Conservation (phyloP, 2,797 vertebrate species). For the Sebastes trivittatus region DNA sequence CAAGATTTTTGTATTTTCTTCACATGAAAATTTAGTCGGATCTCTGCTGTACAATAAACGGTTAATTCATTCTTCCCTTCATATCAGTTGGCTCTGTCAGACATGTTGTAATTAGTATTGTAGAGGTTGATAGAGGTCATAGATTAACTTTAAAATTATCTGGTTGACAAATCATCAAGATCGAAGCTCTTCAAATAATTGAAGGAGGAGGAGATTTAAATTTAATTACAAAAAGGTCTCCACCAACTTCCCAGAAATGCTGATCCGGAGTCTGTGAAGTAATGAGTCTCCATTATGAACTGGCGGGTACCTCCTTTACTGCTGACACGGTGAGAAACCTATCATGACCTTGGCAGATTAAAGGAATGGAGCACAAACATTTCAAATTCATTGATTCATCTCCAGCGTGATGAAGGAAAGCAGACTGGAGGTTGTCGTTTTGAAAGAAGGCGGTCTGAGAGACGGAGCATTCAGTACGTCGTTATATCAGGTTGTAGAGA, state of each 20-base stretch:
- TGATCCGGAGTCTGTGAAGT: slow-evolving; percentile 47
- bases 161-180: slow-evolving; percentile 5
- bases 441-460: not conserved
- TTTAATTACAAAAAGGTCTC: slow-evolving; percentile 39
- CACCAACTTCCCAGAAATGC: slow-evolving; percentile 34
- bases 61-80: not conserved
- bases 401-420: slow-evolving; percentile 28
- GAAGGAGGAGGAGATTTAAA: slow-evolving; percentile 42
- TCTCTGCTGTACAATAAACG: not conserved
- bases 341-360: slow-evolving; percentile 57
- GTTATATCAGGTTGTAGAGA: not conserved
- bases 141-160: slow-evolving; percentile 19
- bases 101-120: not conserved
- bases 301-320: slow-evolving; percentile 26
- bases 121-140: not conserved
- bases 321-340: slow-evolving; percentile 53
- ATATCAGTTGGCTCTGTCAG: not conserved
- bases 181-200: slow-evolving; percentile 20
- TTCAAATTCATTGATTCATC: slow-evolving; percentile 41
- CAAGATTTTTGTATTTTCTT: not conserved
- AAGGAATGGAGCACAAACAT: slow-evolving; percentile 55
- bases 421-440: slow-evolving; percentile 5
- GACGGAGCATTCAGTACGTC: not conserved
- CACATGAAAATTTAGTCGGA: not conserved
- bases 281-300: slow-evolving; percentile 54